phyloP scores from a whole-genome alignment of 2,797 vertebrate genomes.

The Sarcoramphus papa region DNA sequence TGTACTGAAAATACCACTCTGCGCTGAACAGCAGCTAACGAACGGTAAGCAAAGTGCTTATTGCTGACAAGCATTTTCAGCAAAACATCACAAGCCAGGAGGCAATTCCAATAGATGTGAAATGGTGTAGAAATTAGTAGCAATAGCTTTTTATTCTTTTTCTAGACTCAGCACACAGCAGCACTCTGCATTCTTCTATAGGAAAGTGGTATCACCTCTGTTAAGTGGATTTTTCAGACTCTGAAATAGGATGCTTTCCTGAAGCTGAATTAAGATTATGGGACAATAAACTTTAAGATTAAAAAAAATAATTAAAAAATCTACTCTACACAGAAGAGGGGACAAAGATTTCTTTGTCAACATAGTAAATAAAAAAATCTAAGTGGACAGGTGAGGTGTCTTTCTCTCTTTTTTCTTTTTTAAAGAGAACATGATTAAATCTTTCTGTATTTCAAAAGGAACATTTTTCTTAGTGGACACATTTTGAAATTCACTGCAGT shows the following conservation, averaged over 20 bases:
- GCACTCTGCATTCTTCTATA: not conserved
- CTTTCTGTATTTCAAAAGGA: not conserved
- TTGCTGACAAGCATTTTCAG: not conserved
- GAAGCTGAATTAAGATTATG: not conserved
- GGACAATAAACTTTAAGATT: not conserved
- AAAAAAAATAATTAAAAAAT: not conserved
- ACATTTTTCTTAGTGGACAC: not conserved
- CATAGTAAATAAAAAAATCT: not conserved
- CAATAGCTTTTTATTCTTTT: not conserved
- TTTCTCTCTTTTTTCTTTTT: not conserved
- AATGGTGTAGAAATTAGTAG: not conserved
- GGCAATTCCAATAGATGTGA: not conserved
- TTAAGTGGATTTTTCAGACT: not conserved
- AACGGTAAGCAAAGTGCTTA: not conserved
- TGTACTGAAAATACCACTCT: not conserved
- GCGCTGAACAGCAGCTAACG: not conserved
- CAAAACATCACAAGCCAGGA: not conserved
- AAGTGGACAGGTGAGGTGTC: not conserved
- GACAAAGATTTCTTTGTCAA: not conserved
- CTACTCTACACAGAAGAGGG: not conserved
- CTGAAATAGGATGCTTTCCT: not conserved
- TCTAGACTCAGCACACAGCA: not conserved
- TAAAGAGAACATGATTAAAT: not conserved
- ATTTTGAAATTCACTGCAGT: not conserved
- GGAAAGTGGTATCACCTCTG: not conserved